phyloP scores from a whole-genome alignment of 2,888 invertebrate genomes.

The Azorinus chamasolen region DNA sequence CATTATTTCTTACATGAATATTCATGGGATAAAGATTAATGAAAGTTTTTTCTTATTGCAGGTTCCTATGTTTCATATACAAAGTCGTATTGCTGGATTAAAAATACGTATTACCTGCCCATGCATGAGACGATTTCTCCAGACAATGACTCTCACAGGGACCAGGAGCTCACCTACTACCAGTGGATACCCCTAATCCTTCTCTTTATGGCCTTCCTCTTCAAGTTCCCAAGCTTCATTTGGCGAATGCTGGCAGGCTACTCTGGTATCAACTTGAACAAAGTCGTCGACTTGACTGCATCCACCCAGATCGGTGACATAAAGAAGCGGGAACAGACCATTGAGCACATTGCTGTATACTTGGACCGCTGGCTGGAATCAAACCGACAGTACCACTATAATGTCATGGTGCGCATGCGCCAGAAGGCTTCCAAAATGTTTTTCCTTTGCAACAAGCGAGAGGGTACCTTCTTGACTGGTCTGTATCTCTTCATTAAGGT shows the following conservation, averaged over 20 bases:
- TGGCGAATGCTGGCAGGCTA: conserved; percentile 86
- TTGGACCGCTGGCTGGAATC: conserved; percentile 81
- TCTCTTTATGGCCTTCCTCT: conserved; percentile 87
- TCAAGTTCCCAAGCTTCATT: conserved; percentile 87
- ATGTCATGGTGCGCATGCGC: conserved; percentile 75
- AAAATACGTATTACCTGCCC: conserved; percentile 84
- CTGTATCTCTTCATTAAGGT: conserved; percentile 80
- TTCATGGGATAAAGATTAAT: too few relatives aligned
- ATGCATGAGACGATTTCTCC: conserved; percentile 77
- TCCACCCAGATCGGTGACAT: conserved; percentile 75
- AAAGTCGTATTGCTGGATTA: conserved; percentile 83
- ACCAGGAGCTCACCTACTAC: conserved; percentile 81
- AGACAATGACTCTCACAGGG: conserved; percentile 71
- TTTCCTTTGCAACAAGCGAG: conserved; percentile 79
- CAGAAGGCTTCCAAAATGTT: conserved; percentile 75
- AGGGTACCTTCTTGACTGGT: conserved; percentile 81
- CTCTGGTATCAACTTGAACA: conserved; percentile 81
- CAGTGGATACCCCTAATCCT: conserved; percentile 87
- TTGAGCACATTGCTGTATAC: conserved; percentile 77
- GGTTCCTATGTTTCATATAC: conserved; percentile 86
- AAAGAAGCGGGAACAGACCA: conserved; percentile 75
- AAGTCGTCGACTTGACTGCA: conserved; percentile 77
- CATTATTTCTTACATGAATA: too few relatives aligned
- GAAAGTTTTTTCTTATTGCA: conserved; percentile 61
- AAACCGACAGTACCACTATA: conserved; percentile 78